Evolutionary conservation across 2,888 invertebrate genomes (phyloP).

Genomic region (Xestoiulus laeticollis): DNA sequence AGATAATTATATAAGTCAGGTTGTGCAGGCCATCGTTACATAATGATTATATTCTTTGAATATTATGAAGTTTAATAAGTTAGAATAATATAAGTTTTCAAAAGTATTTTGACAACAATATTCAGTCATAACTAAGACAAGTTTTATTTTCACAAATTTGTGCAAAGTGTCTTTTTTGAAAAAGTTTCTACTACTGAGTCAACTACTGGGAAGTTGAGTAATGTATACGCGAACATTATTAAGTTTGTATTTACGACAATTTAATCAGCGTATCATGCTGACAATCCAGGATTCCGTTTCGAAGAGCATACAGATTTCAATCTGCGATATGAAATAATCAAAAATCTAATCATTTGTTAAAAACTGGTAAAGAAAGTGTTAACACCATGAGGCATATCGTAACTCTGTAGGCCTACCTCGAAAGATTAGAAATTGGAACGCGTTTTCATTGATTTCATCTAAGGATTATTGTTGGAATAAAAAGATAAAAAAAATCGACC

Average conservation of each 20-base stretch:
- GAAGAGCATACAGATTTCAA: neutral
- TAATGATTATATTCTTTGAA: too few relatives aligned
- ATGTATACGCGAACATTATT: too few relatives aligned
- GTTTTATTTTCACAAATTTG: neutral
- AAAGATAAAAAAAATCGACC: slow-evolving; percentile 19
- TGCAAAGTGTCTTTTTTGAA: too few relatives aligned
- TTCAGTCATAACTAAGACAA: neutral
- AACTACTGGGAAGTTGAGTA: too few relatives aligned
- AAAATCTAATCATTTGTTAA: slow-evolving; percentile 3
- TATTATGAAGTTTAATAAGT: too few relatives aligned
- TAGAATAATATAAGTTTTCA: too few relatives aligned
- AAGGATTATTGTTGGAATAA: neutral
- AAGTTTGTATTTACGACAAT: neutral
- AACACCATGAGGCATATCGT: neutral
- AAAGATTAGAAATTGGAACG: neutral
- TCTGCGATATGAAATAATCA: neutral
- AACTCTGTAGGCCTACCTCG: neutral
- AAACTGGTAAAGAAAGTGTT: neutral
- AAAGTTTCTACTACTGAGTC: too few relatives aligned
- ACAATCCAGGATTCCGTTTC: neutral
- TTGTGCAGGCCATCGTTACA: too few relatives aligned
- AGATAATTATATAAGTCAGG: too few relatives aligned
- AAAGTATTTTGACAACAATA: too few relatives aligned
- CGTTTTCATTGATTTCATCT: neutral
- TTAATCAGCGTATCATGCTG: neutral